Evolutionary conservation across 2,797 vertebrate genomes (phyloP), one percentile per base, ranked within the genome.

Genomic region (Diceros bicornis): DNA sequence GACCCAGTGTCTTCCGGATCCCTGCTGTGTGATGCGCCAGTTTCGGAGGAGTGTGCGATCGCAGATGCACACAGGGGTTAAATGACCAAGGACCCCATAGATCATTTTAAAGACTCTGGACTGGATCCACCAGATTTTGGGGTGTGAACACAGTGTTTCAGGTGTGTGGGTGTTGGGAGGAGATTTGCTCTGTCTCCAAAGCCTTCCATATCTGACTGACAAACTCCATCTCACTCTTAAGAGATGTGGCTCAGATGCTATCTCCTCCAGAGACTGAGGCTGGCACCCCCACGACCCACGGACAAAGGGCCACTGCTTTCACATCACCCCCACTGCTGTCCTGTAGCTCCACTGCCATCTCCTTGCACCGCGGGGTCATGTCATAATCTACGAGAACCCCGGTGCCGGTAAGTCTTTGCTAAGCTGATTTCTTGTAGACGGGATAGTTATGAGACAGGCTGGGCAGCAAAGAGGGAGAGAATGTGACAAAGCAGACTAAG

Each of bases 271-370:
- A 86, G 66, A 29, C 29, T 37, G 21, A 50, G 2, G 62, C 20
- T 37, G 57, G 32, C 12, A 1, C 3, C 34, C 59, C 37, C 3
- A 12, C 27, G 64, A 50, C 4, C 3, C 7, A 17, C 5, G 13
- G 17, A 1, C 4, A 52, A 41, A 18, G 29, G 2, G 27, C 12
- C 10, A 2, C 0, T 12, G 3, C 47, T 50, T 89, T 47, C 9
- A 11, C 9, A 11, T 10, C 47, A 47, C 47, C 11, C 47, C 47
- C 41, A 4, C 47, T 47, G 47, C 47, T 47, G 9, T 47, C 47
- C 47, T 47, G 47, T 4, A 11, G 47, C 47, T 11, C 47, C 47
- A 47, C 47, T 2, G 47, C 47, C 47, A 11, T 11, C 47, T n/a
- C 18, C 25, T 78, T 41, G 59, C 59, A 34, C 23, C 4, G 7